Percentiles rank a stretch among this genome's conserved stretches.
Conservation (phyloP, 2,797 vertebrate species). For the Coreius guichenoti region DNA sequence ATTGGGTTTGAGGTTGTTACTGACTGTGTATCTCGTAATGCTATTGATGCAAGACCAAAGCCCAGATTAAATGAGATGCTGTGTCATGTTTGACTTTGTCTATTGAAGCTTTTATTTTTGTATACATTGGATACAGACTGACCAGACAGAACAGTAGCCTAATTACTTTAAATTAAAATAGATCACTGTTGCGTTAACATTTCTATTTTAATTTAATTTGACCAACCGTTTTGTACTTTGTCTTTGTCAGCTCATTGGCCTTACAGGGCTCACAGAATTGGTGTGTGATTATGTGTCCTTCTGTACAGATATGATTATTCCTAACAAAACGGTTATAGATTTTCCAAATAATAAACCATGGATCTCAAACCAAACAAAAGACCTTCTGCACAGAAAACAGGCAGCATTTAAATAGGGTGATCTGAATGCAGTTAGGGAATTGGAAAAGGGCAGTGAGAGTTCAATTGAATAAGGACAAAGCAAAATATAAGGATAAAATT, state of each 20-base stretch:
- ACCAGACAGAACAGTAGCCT: neutral
- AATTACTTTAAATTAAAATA: constrained; percentile 63
- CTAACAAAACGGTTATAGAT: neutral
- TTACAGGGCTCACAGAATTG: neutral
- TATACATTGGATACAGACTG: neutral
- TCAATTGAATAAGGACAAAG: neutral
- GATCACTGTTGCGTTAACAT: constrained; percentile 58
- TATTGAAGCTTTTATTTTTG: constrained; percentile 28
- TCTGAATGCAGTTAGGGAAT: neutral
- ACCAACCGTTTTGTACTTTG: neutral
- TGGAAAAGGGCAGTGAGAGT: neutral
- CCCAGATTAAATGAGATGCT: constrained; percentile 44
- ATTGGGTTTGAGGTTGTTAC: constrained; percentile 49
- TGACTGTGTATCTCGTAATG: constrained; percentile 5
- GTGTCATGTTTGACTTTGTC: constrained; percentile 22
- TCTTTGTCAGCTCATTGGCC: neutral
- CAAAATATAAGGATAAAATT: neutral
- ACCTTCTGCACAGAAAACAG: neutral
- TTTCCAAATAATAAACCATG: neutral
- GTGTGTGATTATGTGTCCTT: neutral
- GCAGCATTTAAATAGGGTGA: neutral
- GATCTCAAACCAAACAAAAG: neutral
- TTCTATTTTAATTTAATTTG: constrained; percentile 8
- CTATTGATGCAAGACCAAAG: constrained; percentile 47
- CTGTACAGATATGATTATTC: neutral